Evolutionary conservation across 2,113 vertebrate genomes (phyloP), one percentile per base, ranked within the genome.

Genomic region (Taurulus bubalis): DNA sequence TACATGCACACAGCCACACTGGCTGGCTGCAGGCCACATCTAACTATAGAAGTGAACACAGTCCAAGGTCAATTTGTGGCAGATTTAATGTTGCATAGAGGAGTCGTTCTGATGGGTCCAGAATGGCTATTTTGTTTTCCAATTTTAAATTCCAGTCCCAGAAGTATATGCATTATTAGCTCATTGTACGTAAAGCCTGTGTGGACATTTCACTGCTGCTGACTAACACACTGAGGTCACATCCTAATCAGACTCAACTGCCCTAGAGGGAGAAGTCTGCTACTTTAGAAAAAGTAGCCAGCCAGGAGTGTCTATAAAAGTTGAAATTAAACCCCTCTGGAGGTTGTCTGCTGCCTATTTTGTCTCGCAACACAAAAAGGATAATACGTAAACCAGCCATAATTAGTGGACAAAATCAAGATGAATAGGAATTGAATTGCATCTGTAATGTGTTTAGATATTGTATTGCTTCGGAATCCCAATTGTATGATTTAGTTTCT

Each of bases 1-100:
- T 87, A 85, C 79, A 69, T 85, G 70, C 75, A 40, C 66, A 63
- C 40, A 63, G 79, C 86, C 82, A 40, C 65, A 11, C 74, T 80
- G 83, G 79, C 84, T 79, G 51, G 79, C 84, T 79, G 51, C 77
- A 30, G 83, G 83, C 87, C 64, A 75, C 79, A 71, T 75, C 85
- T 91, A 90, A 90, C 81, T 89, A 65, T 86, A 84, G 75, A 59
- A 75, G 62, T 80, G 71, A 87, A 77, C 65, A 34, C 77, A 82
- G 69, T 66, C 66, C 6, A n/a, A 72, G 67, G 62, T 76, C 63
- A 80, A 79, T 83, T 85, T 84, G 80, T 75, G 71, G 65, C 65
- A 45, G 58, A 82, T 86, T 83, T 84, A 80, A 87, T 72, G 59
- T 36, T 47, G 80, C 80, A 64, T 67, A 60, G 40, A 26, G 64